A percentile compares a stretch with the other conserved stretches of the same genome.
Conservation (phyloP, 2,797 vertebrate genomes). For the Sebastes hubbsi region DNA sequence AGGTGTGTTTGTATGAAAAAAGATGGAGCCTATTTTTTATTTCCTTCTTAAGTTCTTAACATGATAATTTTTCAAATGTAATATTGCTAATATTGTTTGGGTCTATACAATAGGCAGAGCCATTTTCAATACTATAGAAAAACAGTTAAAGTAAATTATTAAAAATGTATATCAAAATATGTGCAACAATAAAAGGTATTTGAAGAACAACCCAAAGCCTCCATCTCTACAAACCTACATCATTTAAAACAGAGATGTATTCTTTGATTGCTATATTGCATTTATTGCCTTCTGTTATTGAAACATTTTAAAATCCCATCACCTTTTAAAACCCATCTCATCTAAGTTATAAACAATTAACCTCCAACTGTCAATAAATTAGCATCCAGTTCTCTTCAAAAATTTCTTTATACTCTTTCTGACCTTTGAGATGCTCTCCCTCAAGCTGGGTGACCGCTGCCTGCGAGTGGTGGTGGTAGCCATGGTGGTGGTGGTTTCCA, state of each 20-base stretch:
- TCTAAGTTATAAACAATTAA: constrained; percentile 10
- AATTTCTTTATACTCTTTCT: constrained; percentile 12
- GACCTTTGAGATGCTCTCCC: constrained; percentile 94
- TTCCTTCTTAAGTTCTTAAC: neutral
- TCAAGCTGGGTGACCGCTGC: constrained; percentile 92
- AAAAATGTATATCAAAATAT: neutral
- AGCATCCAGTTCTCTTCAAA: neutral
- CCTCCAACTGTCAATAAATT: neutral
- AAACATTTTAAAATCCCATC: neutral
- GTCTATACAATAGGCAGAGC: neutral
- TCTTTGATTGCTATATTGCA: neutral
- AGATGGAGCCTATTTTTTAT: neutral
- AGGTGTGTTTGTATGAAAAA: neutral
- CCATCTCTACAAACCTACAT: neutral
- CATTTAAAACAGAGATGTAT: neutral
- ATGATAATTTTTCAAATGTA: neutral
- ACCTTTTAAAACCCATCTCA: neutral
- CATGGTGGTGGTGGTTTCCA: constrained; percentile 97
- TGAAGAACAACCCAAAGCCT: neutral
- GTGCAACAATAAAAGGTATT: neutral
- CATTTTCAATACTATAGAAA: neutral
- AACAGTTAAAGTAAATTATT: neutral
- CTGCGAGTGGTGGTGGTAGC: constrained; percentile 95
- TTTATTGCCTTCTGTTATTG: neutral
- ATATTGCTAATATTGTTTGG: neutral